Base-by-base conservation (phyloP, 2,888 invertebrate species). In the Pyrgus malvae region DNA sequence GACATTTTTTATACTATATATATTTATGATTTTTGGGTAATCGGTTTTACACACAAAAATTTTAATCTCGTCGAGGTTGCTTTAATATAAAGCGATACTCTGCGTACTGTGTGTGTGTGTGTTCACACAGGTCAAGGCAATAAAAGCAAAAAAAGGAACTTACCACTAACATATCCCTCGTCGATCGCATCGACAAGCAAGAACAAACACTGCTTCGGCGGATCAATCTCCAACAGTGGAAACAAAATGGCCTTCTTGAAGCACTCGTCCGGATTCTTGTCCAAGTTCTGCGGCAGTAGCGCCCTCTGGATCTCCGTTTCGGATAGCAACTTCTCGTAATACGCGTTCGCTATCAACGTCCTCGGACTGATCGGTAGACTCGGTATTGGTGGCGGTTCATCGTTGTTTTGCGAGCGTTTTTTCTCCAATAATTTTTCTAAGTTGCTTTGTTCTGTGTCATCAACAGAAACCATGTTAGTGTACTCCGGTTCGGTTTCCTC, bases 111-210 rank as follows among this genome's bases (percentile, higher is more conserved):
- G n/a, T n/a, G n/a, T n/a, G n/a, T n/a, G n/a, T n/a, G n/a, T n/a
- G n/a, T n/a, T n/a, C n/a, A n/a, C n/a, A n/a, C n/a, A n/a, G n/a
- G n/a, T n/a, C n/a, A n/a, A n/a, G n/a, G n/a, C n/a, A 21, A 6
- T 29, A n/a, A 29, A 11, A 2, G 6, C 7, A 33, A 5, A 7
- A 14, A 14, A 35, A 7, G 1, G 0, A 14, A 57, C 73, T 74
- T 25, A 84, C 84, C 74, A 29, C 66, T 69, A 2, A 56, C 23
- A 31, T 66, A 59, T 0, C 79, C 80, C 72, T 98, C 98, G 75
- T 98, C 98, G 16, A 98, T 95, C 0, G 97, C 98, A 75, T 99
- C 99, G 0, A 98, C 96, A 5, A 98, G 83, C 38, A 98, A 89
- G 67, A 98, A 94, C 53, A 97, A 87, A 14, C 95, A 94, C 55